A percentile compares a stretch with the other conserved stretches of the same genome.
Evolutionary conservation across 2,113 vertebrate genomes (phyloP).

Genomic region (Leucosticte australis): DNA sequence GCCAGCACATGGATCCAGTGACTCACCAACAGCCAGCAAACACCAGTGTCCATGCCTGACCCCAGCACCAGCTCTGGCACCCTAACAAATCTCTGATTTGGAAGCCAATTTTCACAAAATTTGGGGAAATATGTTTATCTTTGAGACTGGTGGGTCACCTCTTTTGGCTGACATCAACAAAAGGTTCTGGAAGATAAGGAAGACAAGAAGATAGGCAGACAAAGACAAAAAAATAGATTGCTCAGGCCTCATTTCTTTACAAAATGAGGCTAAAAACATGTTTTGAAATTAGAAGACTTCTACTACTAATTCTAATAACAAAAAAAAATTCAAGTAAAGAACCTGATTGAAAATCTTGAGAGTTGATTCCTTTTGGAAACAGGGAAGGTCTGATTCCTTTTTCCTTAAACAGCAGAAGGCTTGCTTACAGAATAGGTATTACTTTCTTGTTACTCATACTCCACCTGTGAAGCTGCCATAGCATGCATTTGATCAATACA

Average conservation of each 20-base stretch:
- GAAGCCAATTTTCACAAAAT: neutral
- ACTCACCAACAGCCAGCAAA: neutral
- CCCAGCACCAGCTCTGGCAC: neutral
- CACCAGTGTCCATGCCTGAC: neutral
- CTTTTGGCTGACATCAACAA: neutral
- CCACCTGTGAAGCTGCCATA: conserved; percentile 19
- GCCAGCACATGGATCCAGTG: neutral
- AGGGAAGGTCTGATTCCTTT: neutral
- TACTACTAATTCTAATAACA: neutral
- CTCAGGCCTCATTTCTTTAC: neutral
- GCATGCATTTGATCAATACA: neutral
- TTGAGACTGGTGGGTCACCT: neutral
- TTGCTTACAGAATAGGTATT: neutral
- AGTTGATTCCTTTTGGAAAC: neutral
- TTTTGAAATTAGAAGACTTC: neutral
- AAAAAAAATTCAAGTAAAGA: neutral
- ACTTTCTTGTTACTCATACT: conserved; percentile 25
- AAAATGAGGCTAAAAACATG: neutral
- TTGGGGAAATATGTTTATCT: neutral
- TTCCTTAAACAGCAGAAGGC: neutral
- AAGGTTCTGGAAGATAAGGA: neutral
- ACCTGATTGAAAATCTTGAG: neutral
- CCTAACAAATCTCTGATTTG: neutral
- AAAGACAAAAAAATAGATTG: neutral
- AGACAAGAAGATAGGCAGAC: neutral